phyloP scores from a whole-genome alignment of 1,140 invertebrate genomes.

The Temnothorax nylanderi region DNA sequence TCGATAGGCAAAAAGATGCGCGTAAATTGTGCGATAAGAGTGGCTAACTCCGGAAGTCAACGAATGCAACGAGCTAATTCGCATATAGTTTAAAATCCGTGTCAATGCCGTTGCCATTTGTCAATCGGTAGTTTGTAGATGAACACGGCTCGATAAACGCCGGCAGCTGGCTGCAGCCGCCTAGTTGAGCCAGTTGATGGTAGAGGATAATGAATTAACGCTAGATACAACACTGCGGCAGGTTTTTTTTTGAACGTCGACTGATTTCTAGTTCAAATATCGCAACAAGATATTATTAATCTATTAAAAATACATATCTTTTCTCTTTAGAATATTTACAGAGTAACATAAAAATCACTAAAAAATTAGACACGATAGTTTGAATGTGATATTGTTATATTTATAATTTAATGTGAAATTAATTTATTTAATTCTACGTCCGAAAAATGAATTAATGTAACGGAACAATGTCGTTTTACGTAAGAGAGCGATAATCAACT shows the following conservation, averaged over 20 bases:
- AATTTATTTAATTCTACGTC: not conserved
- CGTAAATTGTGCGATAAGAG: conserved; percentile 34
- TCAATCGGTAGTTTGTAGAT: conserved; percentile 68
- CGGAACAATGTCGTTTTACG: conserved; percentile 45
- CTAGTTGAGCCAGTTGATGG: conserved; percentile 15
- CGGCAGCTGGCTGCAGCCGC: not conserved
- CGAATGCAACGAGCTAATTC: conserved; percentile 66
- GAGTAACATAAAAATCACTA: not conserved
- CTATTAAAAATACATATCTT: not conserved
- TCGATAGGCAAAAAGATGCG: not conserved
- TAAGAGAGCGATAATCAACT: conserved; percentile 37
- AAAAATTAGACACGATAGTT: not conserved
- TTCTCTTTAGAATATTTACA: not conserved
- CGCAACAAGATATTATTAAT: not conserved
- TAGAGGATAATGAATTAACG: conserved; percentile 4
- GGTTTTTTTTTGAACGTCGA: not conserved
- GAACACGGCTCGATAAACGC: conserved; percentile 63
- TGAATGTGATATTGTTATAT: not conserved
- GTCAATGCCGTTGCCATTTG: conserved; percentile 78
- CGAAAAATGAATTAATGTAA: conserved; percentile 25
- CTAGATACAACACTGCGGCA: not conserved
- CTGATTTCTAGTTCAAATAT: not conserved
- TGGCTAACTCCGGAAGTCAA: conserved; percentile 67
- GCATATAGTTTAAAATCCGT: conserved; percentile 72
- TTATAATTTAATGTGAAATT: not conserved